Evolutionary conservation across 2,888 invertebrate species (phyloP).

Genomic region (Pegoplata infirma): DNA sequence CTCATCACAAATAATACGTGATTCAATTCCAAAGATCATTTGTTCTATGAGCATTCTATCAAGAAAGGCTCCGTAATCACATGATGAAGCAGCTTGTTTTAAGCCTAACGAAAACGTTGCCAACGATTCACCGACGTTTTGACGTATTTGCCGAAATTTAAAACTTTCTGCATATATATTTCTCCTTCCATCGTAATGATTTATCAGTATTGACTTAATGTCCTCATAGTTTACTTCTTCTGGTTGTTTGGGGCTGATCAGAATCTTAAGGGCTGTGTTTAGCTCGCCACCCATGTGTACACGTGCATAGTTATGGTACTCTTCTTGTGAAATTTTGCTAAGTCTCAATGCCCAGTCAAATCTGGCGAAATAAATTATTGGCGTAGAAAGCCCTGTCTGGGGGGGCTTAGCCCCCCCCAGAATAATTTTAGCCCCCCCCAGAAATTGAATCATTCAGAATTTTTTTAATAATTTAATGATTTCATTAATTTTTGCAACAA

Average conservation of each 20-base stretch:
- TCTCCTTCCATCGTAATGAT: conserved; percentile 15
- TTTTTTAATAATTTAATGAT: no score
- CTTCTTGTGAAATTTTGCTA: conserved; percentile 12
- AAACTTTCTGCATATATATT: conserved; percentile 55
- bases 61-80: conserved; percentile 49
- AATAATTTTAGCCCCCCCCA: no score
- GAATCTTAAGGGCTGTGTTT: conserved; percentile 31
- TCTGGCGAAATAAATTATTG: conserved; percentile 38
- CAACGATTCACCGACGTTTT: conserved; percentile 27
- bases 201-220: neutral
- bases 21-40: conserved; percentile 43
- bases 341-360: conserved; percentile 30
- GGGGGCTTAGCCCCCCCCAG: no score
- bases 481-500: no score
- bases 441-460: no score
- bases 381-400: no score
- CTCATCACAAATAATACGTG: no score
- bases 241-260: conserved; percentile 18
- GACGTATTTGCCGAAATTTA: conserved; percentile 43
- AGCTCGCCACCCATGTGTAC: conserved; percentile 34
- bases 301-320: conserved; percentile 23
- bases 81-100: conserved; percentile 44
- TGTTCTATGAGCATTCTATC: conserved; percentile 58
- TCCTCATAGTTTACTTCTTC: neutral
- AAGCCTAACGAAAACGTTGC: conserved; percentile 42